phyloP scores from a whole-genome alignment of 1,140 invertebrate genomes.

The Drosophila novamexicana region DNA sequence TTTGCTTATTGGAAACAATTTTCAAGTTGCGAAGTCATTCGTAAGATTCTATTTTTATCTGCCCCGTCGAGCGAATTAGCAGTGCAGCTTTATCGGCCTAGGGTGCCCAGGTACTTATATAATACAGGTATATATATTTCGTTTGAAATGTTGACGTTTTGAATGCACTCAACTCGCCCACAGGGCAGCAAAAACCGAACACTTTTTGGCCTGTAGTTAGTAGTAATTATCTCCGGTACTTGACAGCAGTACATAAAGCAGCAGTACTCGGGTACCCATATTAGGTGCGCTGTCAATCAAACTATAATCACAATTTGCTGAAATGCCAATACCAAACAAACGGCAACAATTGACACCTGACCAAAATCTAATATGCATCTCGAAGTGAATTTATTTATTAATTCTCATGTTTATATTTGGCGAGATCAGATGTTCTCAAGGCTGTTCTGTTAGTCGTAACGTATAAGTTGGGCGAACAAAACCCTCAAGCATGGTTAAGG shows the following conservation, averaged over 20 bases:
- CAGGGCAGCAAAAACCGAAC: constrained; percentile 6
- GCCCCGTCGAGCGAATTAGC: constrained; percentile 29
- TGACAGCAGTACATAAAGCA: constrained; percentile 24
- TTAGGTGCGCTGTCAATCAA: constrained; percentile 70
- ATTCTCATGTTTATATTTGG: constrained; percentile 18
- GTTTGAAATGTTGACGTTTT: constrained; percentile 36
- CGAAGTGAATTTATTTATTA: neutral
- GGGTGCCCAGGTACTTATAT: constrained; percentile 18
- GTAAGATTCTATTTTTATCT: constrained; percentile 69
- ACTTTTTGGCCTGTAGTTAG: constrained; percentile 60
- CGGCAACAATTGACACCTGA: constrained; percentile 38
- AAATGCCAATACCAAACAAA: constrained; percentile 18
- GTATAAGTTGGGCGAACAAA: constrained; percentile 72
- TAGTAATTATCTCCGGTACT: constrained; percentile 55
- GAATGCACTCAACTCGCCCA: constrained; percentile 63
- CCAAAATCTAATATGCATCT: constrained; percentile 7
- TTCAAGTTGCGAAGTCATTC: constrained; percentile 47
- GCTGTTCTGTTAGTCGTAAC: constrained; percentile 75
- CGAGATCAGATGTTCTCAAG: constrained; percentile 75
- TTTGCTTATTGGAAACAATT: constrained; percentile 67
- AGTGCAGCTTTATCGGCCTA: constrained; percentile 39
- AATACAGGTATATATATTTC: constrained; percentile 1
- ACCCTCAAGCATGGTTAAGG: constrained; percentile 59
- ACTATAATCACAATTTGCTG: constrained; percentile 32
- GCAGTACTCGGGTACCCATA: constrained; percentile 38